Evolutionary conservation across 2,113 vertebrate genomes (phyloP).

Genomic region (Lasiurus cinereus): DNA sequence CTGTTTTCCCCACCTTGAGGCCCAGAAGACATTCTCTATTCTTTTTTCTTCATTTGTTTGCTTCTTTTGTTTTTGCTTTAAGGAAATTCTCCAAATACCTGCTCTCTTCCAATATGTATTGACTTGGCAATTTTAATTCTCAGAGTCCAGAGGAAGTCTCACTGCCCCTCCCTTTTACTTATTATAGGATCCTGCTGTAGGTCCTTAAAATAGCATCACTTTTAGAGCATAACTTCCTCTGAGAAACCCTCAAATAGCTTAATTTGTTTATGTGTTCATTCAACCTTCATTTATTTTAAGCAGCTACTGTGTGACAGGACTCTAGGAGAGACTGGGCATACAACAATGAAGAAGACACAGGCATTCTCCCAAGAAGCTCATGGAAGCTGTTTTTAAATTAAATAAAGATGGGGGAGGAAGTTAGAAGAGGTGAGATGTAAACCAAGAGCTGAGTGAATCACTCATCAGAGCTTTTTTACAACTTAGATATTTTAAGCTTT

Average conservation of each 20-base stretch:
- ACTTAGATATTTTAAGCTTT: neutral
- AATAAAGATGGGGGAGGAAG: neutral
- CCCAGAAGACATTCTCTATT: neutral
- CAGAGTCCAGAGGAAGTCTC: neutral
- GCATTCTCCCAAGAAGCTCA: neutral
- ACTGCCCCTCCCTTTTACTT: neutral
- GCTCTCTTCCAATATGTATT: neutral
- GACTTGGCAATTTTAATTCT: neutral
- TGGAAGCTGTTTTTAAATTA: neutral
- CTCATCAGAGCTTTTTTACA: conserved; percentile 5
- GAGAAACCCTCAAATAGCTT: neutral
- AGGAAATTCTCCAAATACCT: neutral
- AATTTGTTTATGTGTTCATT: neutral
- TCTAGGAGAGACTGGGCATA: no score
- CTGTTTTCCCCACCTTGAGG: neutral
- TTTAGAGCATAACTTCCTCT: neutral
- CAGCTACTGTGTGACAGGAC: neutral
- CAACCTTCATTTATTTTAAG: neutral
- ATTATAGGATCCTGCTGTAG: neutral
- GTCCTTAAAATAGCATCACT: neutral
- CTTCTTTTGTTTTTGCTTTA: conserved; percentile 18
- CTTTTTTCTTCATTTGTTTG: neutral
- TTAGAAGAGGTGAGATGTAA: neutral
- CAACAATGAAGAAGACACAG: neutral
- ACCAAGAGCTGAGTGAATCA: neutral